Evolutionary conservation across 92 coral and sea anemone genomes (phyloP).

Genomic region (Heliopora coerulea): DNA sequence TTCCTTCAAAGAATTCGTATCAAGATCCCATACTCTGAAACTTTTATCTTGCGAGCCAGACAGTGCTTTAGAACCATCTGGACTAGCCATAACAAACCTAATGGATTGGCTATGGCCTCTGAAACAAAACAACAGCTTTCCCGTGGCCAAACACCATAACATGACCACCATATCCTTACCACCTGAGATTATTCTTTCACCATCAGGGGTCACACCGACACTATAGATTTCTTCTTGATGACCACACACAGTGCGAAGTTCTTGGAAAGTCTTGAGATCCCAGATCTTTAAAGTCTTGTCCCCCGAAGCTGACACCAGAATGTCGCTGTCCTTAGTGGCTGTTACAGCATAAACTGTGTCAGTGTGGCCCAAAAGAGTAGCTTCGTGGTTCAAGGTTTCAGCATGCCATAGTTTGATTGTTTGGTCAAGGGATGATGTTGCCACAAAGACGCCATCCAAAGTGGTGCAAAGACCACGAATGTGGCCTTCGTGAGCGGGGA

Average conservation of each 20-base stretch:
- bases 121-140: slow-evolving; percentile 40
- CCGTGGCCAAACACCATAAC: slow-evolving; percentile 51
- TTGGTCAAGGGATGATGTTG: slow-evolving; percentile 54
- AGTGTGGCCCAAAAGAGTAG: slow-evolving; percentile 53
- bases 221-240: slow-evolving; percentile 58
- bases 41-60: slow-evolving; percentile 58
- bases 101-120: slow-evolving; percentile 59
- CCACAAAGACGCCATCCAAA: slow-evolving; percentile 42
- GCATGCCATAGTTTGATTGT: slow-evolving; percentile 58
- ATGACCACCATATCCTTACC: slow-evolving; percentile 50
- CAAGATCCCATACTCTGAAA: slow-evolving; percentile 55
- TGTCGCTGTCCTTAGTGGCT: slow-evolving; percentile 37
- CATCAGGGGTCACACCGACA: slow-evolving; percentile 55
- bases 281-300: slow-evolving; percentile 56
- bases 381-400: slow-evolving; percentile 8
- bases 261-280: slow-evolving; percentile 44
- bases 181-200: slow-evolving; percentile 45
- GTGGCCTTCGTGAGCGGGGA: slow-evolving; percentile 56
- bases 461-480: slow-evolving; percentile 57
- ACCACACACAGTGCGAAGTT: slow-evolving; percentile 52
- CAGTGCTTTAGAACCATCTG: slow-evolving; percentile 38
- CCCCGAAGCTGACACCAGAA: slow-evolving; percentile 52
- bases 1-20: slow-evolving; percentile 23
- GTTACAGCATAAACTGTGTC: slow-evolving; percentile 54
- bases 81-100: slow-evolving; percentile 42